Evolutionary conservation across 2,888 invertebrate species (phyloP), one percentile per base, ranked within the genome.

Genomic region (Calliphora vomitoria): DNA sequence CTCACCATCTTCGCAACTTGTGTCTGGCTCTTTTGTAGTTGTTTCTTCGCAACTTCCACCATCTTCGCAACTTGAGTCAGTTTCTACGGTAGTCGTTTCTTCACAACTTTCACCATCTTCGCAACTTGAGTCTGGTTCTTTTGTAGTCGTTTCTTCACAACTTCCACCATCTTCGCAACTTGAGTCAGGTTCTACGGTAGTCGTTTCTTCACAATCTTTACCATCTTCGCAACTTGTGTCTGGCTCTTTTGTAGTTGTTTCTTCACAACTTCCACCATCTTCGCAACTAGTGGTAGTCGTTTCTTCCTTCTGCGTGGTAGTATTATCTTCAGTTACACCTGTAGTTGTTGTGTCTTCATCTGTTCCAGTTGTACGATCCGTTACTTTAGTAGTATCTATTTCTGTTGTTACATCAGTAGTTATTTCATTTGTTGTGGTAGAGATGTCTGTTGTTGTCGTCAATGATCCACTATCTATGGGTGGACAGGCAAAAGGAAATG

Each of bases 401-500:
- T 8, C 38, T 15, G 55, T 68, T 4, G 47, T 13, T 13, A 0
- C 25, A 10, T 11, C 58, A 1, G 31, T 20, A 31, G 20, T 71
- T 47, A 5, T 25, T 13, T 62, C 41, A 47, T 0, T 47, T 55
- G 25, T 66, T 11, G 55, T 15, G 3, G 6, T 20, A 1, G 25
- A 55, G 41, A 15, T 1, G 18, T 38, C 25, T 38, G 68, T 64
- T 20, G 64, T 62, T 62, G 31, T 4, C 13, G 31, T 71, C 31
- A 20, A 8, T 5, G 35, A 53, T 38, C 47, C 66, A 11, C 6
- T 50, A 8, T 75, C 47, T n/a, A 74, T 44, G 10, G 55, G 15
- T 5, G 82, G 82, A 6, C 83, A 83, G 3, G 44, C 74, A 62
- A 76, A 83, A 11, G 69, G 69, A 64, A 83, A 71, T 64, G 71